phyloP scores from a whole-genome alignment of 1,140 invertebrate species.

The Ganaspis sp. region DNA sequence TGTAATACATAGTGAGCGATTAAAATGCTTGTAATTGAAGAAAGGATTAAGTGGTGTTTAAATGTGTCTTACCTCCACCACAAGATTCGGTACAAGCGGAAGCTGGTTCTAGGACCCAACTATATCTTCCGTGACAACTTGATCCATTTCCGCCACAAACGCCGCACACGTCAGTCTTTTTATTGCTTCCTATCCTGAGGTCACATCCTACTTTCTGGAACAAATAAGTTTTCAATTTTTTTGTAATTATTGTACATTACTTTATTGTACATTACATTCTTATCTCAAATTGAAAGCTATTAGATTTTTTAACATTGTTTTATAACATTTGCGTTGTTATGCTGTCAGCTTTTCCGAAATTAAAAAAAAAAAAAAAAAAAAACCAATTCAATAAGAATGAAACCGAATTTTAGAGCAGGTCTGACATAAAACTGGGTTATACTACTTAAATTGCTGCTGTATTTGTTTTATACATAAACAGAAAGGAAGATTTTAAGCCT shows the following conservation, averaged over 20 bases:
- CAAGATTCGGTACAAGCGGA: constrained; percentile 92
- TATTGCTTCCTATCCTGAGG: constrained; percentile 88
- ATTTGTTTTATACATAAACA: no score
- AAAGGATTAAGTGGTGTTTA: constrained; percentile 34
- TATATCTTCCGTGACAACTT: constrained; percentile 87
- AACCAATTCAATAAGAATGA: no score
- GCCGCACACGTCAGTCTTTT: constrained; percentile 91
- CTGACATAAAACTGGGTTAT: neutral
- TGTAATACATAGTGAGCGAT: neutral
- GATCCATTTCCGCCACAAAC: constrained; percentile 93
- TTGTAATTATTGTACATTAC: neutral
- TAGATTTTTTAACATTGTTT: no score
- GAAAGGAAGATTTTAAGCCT: no score
- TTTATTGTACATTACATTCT: neutral
- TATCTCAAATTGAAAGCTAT: no score
- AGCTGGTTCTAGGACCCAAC: constrained; percentile 88
- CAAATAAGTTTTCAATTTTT: constrained; percentile 46
- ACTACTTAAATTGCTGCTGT: no score
- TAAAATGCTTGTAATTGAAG: neutral
- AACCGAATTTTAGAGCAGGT: no score
- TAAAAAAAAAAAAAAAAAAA: no score
- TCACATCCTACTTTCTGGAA: constrained; percentile 93
- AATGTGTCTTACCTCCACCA: constrained; percentile 87
- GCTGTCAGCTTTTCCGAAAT: no score
- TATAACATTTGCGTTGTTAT: no score